These are phyloP conservation scores for Parthenolecanium corni DNA, from an alignment of 2,888 invertebrate species.

Conservation along the genomic window DNA sequence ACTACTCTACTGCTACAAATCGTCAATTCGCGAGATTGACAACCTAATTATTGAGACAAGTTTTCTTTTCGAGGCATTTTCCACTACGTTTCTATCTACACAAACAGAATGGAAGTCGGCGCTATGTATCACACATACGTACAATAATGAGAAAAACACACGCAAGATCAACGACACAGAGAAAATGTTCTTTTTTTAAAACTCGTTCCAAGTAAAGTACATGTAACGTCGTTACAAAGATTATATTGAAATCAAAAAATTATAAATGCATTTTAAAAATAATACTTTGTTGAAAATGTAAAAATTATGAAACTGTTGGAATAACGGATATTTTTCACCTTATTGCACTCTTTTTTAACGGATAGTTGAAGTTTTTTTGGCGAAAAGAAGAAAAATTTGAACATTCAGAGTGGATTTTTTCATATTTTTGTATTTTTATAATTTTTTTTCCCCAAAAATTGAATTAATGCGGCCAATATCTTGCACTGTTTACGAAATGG, in stretches of 20 bases:
- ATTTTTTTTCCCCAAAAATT: slow-evolving; percentile 1
- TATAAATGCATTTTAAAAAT: slow-evolving; percentile 23
- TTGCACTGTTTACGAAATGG: slow-evolving; percentile 24
- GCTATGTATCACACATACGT: too few species aligned
- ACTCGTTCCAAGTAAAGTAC: too few species aligned
- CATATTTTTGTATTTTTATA: neutral
- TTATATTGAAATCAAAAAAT: slow-evolving; percentile 17
- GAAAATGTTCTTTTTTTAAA: neutral
- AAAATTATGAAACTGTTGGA: slow-evolving; percentile 1
- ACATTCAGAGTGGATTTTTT: neutral
- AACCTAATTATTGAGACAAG: too few species aligned
- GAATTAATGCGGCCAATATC: slow-evolving; percentile 22
- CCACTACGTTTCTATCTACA: too few species aligned
- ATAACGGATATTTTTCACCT: neutral
- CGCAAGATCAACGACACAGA: slow-evolving; percentile 1
- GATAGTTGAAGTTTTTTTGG: neutral
- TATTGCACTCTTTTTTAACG: too few species aligned
- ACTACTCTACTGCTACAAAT: too few species aligned
- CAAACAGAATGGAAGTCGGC: too few species aligned
- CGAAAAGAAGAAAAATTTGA: neutral
- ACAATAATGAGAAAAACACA: too few species aligned
- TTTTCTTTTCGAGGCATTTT: too few species aligned
- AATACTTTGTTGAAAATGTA: slow-evolving; percentile 20
- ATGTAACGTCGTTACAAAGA: slow-evolving; percentile 11
- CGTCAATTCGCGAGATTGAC: too few species aligned